Base-by-base conservation (phyloP, 2,797 vertebrate genomes). In the Tenualosa thibaudeaui region DNA sequence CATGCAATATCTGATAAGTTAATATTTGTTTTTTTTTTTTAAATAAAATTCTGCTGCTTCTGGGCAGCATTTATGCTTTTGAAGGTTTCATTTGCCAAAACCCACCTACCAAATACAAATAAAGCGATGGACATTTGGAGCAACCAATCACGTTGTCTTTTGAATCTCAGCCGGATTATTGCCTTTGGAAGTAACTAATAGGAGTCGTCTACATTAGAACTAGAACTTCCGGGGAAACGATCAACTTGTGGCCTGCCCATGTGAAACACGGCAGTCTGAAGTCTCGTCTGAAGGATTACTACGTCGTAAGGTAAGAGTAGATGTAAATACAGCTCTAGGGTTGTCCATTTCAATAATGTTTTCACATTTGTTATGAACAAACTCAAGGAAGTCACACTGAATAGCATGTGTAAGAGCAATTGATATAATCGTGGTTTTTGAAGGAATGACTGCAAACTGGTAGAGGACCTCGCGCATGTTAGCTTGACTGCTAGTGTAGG, bases 121-220 rank as follows among this genome's bases (percentile, higher is more conserved):
- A 24, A 1, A 6, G 12, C 2, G 78, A 88, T 50, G 78, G 83
- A 13, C 83, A 51, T 86, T 84, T 51, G 4, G 81, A 82, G 37
- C 4, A 75, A 15, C 86, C 85, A 90, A 88, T 88, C 56, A 3
- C 6, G 53, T 17, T 40, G 1, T 15, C 7, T n/a, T 54, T 5
- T 5, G 12, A 17, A n/a, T 71, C 4, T 0, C 26, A 24, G 19
- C 26, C 3, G 1, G 0, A 4, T 84, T 37, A 86, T 8, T 86
- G 89, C 40, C 84, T 78, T 85, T 65, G 40, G 82, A 78, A 6
- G 0, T 3, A 37, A 5, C 88, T 89, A 91, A 91, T 91, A 82
- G 49, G 1, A 26, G 68, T 17, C 49, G 15, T 49, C 9, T 12
- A 24, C 51, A 40, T 5, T 49, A 49, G 46, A 50, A 9, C 9